Base-by-base conservation (phyloP, 2,888 invertebrate species). In the Andrena bucephala region DNA sequence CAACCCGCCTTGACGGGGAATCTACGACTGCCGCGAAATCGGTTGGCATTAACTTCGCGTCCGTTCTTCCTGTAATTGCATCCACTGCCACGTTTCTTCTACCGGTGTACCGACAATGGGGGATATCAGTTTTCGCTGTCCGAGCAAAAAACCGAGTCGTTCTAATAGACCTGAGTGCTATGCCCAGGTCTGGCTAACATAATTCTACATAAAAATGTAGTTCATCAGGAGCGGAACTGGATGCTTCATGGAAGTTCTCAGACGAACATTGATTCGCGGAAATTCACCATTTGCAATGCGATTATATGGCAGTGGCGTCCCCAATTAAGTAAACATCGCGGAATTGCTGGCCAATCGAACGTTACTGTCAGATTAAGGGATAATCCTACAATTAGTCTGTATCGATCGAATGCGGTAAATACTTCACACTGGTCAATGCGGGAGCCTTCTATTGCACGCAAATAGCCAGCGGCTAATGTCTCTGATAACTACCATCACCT, bases 311-410 rank as follows among this genome's bases (percentile, higher is more conserved):
- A 66, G 16, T n/a, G 52, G 16, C 8, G 50, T 59, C n/a, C 33
- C 71, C 72, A 60, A 80, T 78, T 72, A 78, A 80, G 80, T 67
- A 80, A 80, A 80, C 79, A 80, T 80, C 60, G 13, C 54, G 82
- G 68, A 48, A 68, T 65, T 50, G 33, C 69, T 33, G 33, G 20
- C 77, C 77, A 68, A 71, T 82, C 77, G 71, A 57, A 68, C 71
- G 77, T 68, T 72, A 72, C 67, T 48, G 68, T 77, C 83, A 71
- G 77, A 80, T 80, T 80, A 80, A 71, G 72, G 81, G 80, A 80
- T 80, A 80, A 80, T 71, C 80, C 60, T 72, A 67, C 60, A 62
- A 80, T 80, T 80, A 80, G 72, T 80, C 66, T 67, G 50, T 50
- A 80, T 80, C 72, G 81, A 71, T 80, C 81, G 54, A 33, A 48